Evolutionary conservation across 2,797 vertebrate species (phyloP).

Genomic region (Percopsis omiscomaycus): DNA sequence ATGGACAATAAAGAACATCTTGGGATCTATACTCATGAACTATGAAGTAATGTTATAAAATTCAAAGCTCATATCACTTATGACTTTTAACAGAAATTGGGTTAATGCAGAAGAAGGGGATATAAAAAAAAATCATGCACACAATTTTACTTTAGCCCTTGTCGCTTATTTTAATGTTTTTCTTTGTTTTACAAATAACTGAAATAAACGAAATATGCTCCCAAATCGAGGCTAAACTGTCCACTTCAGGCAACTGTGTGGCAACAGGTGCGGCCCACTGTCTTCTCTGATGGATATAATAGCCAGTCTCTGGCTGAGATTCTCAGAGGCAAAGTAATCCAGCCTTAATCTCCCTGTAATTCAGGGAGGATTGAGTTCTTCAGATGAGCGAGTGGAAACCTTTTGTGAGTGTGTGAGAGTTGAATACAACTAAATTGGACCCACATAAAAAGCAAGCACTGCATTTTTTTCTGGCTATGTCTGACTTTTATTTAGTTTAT

Average conservation of each 20-base stretch:
- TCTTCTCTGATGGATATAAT: constrained; percentile 78
- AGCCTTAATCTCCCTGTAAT: constrained; percentile 83
- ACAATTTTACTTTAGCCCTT: constrained; percentile 22
- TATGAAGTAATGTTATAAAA: constrained; percentile 74
- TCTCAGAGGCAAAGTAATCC: constrained; percentile 81
- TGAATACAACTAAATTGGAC: constrained; percentile 67
- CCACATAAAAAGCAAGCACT: constrained; percentile 60
- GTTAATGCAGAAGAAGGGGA: constrained; percentile 41
- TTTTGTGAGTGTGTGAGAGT: constrained; percentile 73
- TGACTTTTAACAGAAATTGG: constrained; percentile 46
- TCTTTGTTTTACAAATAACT: constrained; percentile 2
- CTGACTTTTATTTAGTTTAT: constrained; percentile 28
- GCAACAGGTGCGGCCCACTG: constrained; percentile 81
- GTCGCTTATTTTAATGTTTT: constrained; percentile 7
- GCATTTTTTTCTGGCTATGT: constrained; percentile 38
- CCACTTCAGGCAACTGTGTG: constrained; percentile 54
- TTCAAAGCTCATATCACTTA: constrained; percentile 62
- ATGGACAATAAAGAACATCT: constrained; percentile 70
- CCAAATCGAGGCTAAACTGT: constrained; percentile 44
- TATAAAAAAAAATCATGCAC: constrained; percentile 45
- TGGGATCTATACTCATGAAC: constrained; percentile 59
- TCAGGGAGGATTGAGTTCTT: constrained; percentile 82
- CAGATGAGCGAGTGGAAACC: constrained; percentile 82
- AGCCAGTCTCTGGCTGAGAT: constrained; percentile 72
- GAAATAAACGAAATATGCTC: constrained; percentile 16